A percentile compares a stretch with the other conserved stretches of the same genome.
Evolutionary conservation across 2,113 vertebrate species (phyloP).

Genomic region (Morone chrysops): DNA sequence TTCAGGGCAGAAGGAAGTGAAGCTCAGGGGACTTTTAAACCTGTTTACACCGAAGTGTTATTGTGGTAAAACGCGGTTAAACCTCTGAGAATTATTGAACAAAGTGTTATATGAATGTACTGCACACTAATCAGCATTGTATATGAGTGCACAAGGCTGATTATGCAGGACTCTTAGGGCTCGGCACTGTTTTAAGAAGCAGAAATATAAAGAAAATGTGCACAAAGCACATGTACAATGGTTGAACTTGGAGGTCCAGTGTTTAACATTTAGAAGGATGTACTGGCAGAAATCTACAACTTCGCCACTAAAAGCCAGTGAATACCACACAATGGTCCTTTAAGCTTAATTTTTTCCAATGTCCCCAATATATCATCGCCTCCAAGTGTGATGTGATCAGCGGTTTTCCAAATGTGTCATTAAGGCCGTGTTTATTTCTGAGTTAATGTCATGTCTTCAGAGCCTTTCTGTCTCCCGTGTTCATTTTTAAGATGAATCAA

Average conservation of each 20-base stretch:
- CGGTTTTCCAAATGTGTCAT: not conserved
- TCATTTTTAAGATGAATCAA: not conserved
- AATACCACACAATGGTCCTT: too few relatives aligned
- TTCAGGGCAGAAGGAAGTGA: not conserved
- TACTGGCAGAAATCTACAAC: too few relatives aligned
- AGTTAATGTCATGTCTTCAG: not conserved
- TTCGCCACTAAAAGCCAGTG: too few relatives aligned
- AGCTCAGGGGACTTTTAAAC: not conserved
- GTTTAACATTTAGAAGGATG: too few relatives aligned
- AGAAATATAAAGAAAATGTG: not conserved
- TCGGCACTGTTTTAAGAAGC: not conserved
- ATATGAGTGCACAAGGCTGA: not conserved
- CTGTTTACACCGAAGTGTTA: not conserved
- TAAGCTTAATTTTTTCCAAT: not conserved
- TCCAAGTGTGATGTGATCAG: not conserved
- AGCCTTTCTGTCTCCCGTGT: too few relatives aligned
- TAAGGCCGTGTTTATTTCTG: not conserved
- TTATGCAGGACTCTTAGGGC: not conserved
- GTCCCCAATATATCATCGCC: not conserved
- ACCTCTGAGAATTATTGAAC: conserved; percentile 2
- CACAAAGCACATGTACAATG: not conserved
- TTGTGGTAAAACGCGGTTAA: not conserved
- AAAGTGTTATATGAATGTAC: not conserved
- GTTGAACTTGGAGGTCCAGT: not conserved
- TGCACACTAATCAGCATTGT: not conserved